phyloP scores from a whole-genome alignment of 1,140 invertebrate species.

The Achatina immaculata region DNA sequence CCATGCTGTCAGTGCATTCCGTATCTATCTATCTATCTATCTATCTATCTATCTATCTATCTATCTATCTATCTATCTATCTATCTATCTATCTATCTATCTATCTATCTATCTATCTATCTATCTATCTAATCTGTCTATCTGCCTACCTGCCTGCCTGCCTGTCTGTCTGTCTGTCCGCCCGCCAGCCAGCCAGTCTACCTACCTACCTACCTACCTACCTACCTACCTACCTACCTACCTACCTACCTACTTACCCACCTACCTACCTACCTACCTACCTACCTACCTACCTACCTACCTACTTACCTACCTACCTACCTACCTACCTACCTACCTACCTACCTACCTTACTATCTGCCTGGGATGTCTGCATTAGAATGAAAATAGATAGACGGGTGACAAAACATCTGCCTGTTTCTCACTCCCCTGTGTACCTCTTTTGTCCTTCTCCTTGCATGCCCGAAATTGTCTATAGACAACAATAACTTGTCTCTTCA shows the following conservation, averaged over 20 bases:
- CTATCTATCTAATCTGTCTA: constrained; percentile 10
- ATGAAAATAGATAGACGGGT: no score
- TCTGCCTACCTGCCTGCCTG: background rate
- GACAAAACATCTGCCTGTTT: no score
- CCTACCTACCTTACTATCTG: background rate
- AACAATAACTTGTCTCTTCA: no score
- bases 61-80: constrained; percentile 14
- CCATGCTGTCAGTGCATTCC: no score
- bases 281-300: background rate
- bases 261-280: background rate
- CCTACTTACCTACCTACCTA: no score
- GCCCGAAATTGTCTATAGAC: no score
- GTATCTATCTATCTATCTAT: background rate
- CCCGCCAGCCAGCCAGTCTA: background rate
- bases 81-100: constrained; percentile 5
- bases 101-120: background rate
- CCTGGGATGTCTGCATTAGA: no score
- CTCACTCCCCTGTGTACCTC: no score
- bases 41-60: background rate
- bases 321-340: background rate
- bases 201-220: background rate
- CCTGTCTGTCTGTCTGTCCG: background rate
- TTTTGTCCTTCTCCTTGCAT: no score
- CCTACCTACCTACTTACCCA: background rate
- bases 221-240: background rate